phyloP scores from a whole-genome alignment of 2,888 invertebrate species.

The Lithophane semibrunnea region DNA sequence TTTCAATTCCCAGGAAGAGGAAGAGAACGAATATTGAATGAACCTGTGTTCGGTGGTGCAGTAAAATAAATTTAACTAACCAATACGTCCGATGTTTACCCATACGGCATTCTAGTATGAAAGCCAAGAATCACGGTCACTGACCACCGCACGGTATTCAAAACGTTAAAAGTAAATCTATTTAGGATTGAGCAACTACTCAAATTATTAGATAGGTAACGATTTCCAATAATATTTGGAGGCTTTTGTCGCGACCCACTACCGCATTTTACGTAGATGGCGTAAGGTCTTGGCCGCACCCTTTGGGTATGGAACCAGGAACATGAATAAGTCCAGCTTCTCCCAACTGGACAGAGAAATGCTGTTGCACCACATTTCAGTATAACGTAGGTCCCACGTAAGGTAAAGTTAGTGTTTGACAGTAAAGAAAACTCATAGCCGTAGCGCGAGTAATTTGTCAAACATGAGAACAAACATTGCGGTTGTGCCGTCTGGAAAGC shows the following conservation, averaged over 20 bases:
- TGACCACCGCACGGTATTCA: background rate
- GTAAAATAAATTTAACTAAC: conserved; percentile 28
- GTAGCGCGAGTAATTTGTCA: conserved; percentile 18
- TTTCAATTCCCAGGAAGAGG: background rate
- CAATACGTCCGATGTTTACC: background rate
- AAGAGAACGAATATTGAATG: conserved; percentile 21
- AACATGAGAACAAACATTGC: conserved; percentile 15
- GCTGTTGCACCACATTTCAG: background rate
- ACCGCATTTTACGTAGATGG: no score
- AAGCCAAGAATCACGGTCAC: background rate
- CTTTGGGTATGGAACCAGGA: no score
- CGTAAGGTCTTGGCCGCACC: no score
- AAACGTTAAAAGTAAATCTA: background rate
- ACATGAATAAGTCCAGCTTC: background rate
- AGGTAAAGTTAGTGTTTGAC: conserved; percentile 1
- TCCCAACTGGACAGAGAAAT: background rate
- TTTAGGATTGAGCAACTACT: background rate
- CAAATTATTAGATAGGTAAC: background rate
- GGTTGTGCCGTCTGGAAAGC: background rate
- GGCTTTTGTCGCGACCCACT: no score
- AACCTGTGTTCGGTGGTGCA: background rate
- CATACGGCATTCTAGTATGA: background rate
- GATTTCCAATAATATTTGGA: no score
- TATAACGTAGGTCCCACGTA: background rate
- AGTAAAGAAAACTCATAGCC: conserved; percentile 3